These are phyloP conservation scores for Rhyacophila evoluta DNA, from an alignment of 2,888 invertebrate species.

Conservation along the genomic window DNA sequence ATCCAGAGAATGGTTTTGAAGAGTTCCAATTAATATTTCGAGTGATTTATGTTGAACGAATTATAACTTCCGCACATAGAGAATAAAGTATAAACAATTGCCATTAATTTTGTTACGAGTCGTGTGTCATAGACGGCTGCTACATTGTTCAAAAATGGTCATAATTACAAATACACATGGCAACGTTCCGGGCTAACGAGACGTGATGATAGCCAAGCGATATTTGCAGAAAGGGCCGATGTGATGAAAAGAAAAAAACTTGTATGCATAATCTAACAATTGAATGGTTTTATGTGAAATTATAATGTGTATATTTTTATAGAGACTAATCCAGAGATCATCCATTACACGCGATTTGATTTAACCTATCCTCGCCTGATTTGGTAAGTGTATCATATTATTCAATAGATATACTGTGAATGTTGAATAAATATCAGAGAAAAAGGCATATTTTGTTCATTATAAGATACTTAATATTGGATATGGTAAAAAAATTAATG, in stretches of 20 bases:
- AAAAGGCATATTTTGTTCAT: no score
- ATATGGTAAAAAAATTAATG: no score
- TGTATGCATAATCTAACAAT: no score
- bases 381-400: no score
- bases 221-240: not conserved
- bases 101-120: not conserved
- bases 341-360: no score
- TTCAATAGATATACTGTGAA: no score
- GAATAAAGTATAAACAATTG: not conserved
- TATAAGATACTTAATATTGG: no score
- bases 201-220: not conserved
- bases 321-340: no score
- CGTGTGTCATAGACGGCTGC: not conserved
- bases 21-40: not conserved
- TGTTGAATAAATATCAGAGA: no score
- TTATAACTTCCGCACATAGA: constrained; percentile 2
- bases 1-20: not conserved
- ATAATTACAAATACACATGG: constrained; percentile 20
- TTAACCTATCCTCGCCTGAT: no score
- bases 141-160: constrained; percentile 25
- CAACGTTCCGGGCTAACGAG: not conserved
- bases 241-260: not conserved
- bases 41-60: not conserved
- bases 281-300: no score
- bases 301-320: no score